A percentile compares a stretch with the other conserved stretches of the same genome.
phyloP scores from a whole-genome alignment of 64 coral and sea anemone genomes.

The Cladopsammia gracilis region DNA sequence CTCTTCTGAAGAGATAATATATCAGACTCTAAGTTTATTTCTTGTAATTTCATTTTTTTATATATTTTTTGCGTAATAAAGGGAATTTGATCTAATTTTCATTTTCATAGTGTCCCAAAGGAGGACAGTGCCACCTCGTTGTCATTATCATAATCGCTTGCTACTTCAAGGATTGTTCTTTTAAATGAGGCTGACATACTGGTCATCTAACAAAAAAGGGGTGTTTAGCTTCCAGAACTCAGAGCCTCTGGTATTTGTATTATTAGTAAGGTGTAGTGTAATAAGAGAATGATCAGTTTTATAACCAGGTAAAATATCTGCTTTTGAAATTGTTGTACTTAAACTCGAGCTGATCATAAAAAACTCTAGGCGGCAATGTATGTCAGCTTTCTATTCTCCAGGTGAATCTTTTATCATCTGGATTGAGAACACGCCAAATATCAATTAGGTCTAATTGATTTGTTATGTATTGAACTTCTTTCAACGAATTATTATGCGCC shows the following conservation, averaged over 20 bases:
- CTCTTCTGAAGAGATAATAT: background rate
- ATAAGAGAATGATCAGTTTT: constrained; percentile 19
- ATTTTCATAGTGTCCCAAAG: constrained; percentile 13
- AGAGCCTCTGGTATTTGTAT: background rate
- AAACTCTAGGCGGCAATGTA: constrained; percentile 25
- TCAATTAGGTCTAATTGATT: no score
- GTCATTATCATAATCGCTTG: background rate
- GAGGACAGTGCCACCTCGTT: background rate
- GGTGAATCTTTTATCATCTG: no score
- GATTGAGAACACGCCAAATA: no score
- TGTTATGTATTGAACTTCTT: no score
- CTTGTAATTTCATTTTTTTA: background rate
- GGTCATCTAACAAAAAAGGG: constrained; percentile 11
- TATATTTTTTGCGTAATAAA: background rate
- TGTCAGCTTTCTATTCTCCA: no score
- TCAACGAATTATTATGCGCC: background rate
- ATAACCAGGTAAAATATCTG: background rate
- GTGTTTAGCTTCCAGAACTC: constrained; percentile 35
- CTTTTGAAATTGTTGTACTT: background rate
- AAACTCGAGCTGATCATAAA: constrained; percentile 1
- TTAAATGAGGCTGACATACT: background rate
- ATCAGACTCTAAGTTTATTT: background rate
- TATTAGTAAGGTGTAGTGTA: background rate
- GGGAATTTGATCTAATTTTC: background rate
- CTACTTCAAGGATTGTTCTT: background rate